Conservation (phyloP, 1,140 invertebrate species). For the Tenebrio molitor region DNA sequence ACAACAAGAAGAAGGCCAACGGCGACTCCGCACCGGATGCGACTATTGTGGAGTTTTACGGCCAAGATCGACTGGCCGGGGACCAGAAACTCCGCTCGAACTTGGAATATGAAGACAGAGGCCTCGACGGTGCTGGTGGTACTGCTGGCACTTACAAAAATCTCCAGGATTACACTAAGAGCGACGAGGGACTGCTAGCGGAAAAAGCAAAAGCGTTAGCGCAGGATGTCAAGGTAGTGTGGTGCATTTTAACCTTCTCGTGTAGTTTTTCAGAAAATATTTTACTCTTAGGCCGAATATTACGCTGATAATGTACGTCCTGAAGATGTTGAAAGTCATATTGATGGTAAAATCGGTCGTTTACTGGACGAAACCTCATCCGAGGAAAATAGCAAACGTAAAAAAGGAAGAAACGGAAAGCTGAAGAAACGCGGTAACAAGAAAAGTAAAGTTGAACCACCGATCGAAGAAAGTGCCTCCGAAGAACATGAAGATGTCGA, state of each 20-base stretch:
- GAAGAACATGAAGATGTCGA: conserved; percentile 26
- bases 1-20: conserved; percentile 48
- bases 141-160: conserved; percentile 47
- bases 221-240: conserved; percentile 11
- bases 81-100: neutral
- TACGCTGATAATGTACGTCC: too few species aligned
- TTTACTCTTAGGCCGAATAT: too few species aligned
- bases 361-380: too few species aligned
- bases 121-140: conserved; percentile 7
- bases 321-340: too few species aligned
- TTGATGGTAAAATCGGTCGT: too few species aligned
- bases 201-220: conserved; percentile 29
- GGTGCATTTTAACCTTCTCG: neutral
- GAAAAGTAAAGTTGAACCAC: neutral
- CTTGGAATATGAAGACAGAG: conserved; percentile 4
- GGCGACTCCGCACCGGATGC: neutral
- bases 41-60: conserved; percentile 33
- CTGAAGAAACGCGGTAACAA: neutral
- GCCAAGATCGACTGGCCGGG: neutral
- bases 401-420: conserved; percentile 24
- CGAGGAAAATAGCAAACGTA: neutral
- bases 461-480: conserved; percentile 6
- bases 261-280: too few species aligned
- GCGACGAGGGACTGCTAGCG: neutral
- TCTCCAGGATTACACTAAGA: conserved; percentile 8